Base-by-base conservation (phyloP, 1,140 invertebrate genomes). In the Plectus sambesii region DNA sequence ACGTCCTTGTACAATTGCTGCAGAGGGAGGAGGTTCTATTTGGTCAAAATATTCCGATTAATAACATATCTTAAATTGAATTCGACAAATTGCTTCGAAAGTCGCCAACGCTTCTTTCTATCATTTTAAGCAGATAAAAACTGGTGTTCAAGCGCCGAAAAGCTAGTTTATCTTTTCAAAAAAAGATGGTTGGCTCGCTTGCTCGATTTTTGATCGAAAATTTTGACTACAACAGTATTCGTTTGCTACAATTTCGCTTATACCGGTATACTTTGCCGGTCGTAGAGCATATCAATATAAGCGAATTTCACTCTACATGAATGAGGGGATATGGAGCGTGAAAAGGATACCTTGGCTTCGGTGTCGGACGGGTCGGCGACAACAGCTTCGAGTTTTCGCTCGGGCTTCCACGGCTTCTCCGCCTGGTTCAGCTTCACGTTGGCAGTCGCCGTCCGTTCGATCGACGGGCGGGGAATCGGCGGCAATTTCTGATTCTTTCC, bases 351-450 rank as follows among this genome's bases (percentile, higher is more conserved):
- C n/a, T n/a, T n/a, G n/a, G n/a, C n/a, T n/a, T n/a, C n/a, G n/a
- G n/a, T n/a, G n/a, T n/a, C n/a, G n/a, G n/a, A n/a, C 20, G n/a
- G 26, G 24, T 60, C 46, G 19, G 55, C 57, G 9, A 54, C 36
- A 2, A 30, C 39, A 8, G 5, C 24, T 24, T 53, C 42, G 3
- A 9, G 23, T 12, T 23, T 17, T 24, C 39, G 23, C 20, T 53
- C 35, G 5, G 55, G 49, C 48, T 57, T 57, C 55, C 55, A 57
- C 4, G 55, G 54, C 12, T 58, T 58, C 23, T 57, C 55, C 3
- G 55, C 53, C 38, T 29, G 30, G 27, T 53, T 27, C 29, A 27
- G 27, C 8, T 30, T 30, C 17, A 41, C 46, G 24, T 19, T 40
- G 12, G 42, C 24, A 23, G 42, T 22, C 17, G 22, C 12, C 12